Base-by-base conservation (phyloP, 2,797 vertebrate species). In the Channallabes apus region DNA sequence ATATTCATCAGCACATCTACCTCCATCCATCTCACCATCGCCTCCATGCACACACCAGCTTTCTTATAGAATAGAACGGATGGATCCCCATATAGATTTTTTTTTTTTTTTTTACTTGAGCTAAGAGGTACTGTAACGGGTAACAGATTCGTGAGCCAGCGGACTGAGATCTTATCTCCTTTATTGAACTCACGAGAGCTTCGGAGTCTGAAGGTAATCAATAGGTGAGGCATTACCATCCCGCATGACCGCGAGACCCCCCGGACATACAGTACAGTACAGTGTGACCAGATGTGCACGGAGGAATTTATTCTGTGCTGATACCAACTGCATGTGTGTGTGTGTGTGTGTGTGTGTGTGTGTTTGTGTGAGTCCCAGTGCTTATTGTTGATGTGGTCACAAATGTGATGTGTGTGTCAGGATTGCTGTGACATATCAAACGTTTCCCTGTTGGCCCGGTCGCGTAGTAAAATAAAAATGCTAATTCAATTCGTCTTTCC, bases 101-200 rank as follows among this genome's bases (percentile, higher is more conserved):
- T 51, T 9, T 51, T 51, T 46, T 51, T 46, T 46, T 51, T 51
- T 51, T 27, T 61, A 35, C 14, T 56, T 35, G 68, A 69, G 64
- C 51, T 59, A 32, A 71, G 54, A 46, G 22, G 81, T 68, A 51
- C 46, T 51, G 46, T 51, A 71, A 58, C 59, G 22, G 15, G 67
- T 71, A 82, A 69, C 67, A n/a, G 29, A 71, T 41, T 82, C 41
- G 64, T 82, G 80, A 68, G 64, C 65, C 22, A 22, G 27, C 18
- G 41, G 68, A 68, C 54, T 41, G 72, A 61, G 85, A 86, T 82
- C 80, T 82, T 82, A 82, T 86, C 85, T 59, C 14, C 35, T 51
- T 73, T 86, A 86, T 82, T 78, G 64, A 86, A 71, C 14, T 78
- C 54, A 82, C 35, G 73, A 86, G 65, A 78, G 84, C 79, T 75